These are phyloP conservation scores for Cremastobaeus sp. DNA, from an alignment of 2,888 invertebrate species.

Conservation along the genomic window DNA sequence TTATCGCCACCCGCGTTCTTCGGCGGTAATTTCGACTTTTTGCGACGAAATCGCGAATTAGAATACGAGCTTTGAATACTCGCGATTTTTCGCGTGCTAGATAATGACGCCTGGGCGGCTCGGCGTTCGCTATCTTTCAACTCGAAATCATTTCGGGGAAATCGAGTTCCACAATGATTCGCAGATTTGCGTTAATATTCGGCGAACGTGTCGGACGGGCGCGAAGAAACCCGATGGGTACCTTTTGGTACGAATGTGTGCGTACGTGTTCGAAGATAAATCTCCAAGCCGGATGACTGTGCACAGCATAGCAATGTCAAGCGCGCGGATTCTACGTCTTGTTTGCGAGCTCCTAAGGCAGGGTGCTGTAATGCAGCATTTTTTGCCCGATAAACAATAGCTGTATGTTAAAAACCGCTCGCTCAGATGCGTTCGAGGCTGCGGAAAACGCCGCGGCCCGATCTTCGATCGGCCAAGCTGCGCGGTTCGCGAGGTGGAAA, in stretches of 20 bases:
- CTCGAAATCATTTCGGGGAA: conserved; percentile 46
- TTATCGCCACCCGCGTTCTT: too few species aligned
- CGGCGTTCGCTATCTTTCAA: conserved; percentile 25
- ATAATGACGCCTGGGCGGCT: too few species aligned
- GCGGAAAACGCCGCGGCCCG: too few species aligned
- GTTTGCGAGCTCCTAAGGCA: background rate
- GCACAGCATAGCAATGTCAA: conserved; percentile 54
- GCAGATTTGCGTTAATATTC: conserved; percentile 55
- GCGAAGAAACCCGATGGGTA: conserved; percentile 25
- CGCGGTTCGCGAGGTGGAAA: too few species aligned
- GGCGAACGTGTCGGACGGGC: conserved; percentile 24
- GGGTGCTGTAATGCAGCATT: too few species aligned
- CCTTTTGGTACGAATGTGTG: conserved; percentile 34
- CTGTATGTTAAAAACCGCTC: too few species aligned
- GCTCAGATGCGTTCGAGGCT: too few species aligned
- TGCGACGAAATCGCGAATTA: too few species aligned
- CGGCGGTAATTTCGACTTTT: too few species aligned
- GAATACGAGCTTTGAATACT: too few species aligned
- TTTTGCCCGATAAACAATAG: conserved; percentile 28
- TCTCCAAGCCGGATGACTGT: conserved; percentile 40
- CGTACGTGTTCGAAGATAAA: conserved; percentile 39
- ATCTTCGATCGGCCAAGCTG: too few species aligned
- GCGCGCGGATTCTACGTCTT: conserved; percentile 22
- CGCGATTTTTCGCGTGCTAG: too few species aligned
- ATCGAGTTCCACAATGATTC: conserved; percentile 54